Evolutionary conservation across 2,113 vertebrate species (phyloP), one percentile per base, ranked within the genome.

Genomic region (Rattus rattus): DNA sequence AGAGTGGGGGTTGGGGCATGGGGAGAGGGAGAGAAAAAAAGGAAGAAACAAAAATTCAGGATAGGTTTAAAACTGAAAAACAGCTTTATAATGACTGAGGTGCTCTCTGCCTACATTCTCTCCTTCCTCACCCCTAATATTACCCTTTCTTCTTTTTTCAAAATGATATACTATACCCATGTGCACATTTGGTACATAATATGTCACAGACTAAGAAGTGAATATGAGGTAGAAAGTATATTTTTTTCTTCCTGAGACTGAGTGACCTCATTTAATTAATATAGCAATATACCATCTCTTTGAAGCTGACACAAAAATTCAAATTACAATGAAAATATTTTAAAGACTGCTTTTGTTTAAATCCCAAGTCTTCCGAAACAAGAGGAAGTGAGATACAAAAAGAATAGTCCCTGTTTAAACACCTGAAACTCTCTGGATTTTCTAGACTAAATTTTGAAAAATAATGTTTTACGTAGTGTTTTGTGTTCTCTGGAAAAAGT

Each of bases 341-440:
- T 88, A 24, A 72, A 33, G 14, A 84, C 94, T 70, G 70, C 47
- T 85, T 93, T 92, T 88, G 19, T 65, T 96, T 61, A 97, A 94
- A 39, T 88, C 54, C 33, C 88, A 86, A 49, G 4, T 83, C 49
- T 87, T 90, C 26, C 33, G 52, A 94, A 7, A 81, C 16, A 24
- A n/a, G 16, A 93, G 17, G 83, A 91, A 93, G 9, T 88, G 70
- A 69, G 2, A 61, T 14, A 92, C 83, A 54, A 67, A 87, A 90
- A 47, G 14, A 79, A 24, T 1, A 95, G 1, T 63, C 1, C 49
- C 26, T 69, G 17, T 59, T 92, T 77, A 33, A 80, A 92, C 4
- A 39, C 56, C 12, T 81, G 6, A 92, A 28, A 65, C 6, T 28
- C 30, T 81, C 0, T 63, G 56, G n/a, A 73, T 91, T 24, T 95